These are phyloP conservation scores for Peromyscus maniculatus DNA, from an alignment of 2,113 vertebrate genomes.

Conservation along the genomic window DNA sequence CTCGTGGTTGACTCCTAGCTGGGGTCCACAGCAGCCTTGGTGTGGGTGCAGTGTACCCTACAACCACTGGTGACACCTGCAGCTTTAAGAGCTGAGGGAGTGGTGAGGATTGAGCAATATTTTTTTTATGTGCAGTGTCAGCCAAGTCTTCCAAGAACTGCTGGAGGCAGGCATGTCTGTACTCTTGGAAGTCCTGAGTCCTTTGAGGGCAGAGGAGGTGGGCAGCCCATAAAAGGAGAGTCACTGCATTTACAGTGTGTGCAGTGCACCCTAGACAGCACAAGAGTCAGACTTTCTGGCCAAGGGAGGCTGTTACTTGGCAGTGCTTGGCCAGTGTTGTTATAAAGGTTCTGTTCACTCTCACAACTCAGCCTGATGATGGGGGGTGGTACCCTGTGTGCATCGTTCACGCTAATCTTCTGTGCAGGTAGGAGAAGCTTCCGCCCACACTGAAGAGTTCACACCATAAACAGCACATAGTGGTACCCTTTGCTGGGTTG, in stretches of 20 bases:
- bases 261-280: neutral
- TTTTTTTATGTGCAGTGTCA: neutral
- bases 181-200: neutral
- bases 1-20: neutral
- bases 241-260: rapidly evolving
- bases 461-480: neutral
- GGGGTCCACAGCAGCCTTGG: neutral
- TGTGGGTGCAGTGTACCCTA: too few species aligned
- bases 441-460: neutral
- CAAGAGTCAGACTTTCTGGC: neutral
- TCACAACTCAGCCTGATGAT: neutral
- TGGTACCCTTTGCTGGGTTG: neutral
- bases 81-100: neutral
- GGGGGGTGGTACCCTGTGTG: neutral
- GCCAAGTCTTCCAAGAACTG: neutral
- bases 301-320: neutral
- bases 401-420: neutral
- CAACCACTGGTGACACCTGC: neutral
- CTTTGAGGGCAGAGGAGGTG: neutral
- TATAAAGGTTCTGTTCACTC: neutral
- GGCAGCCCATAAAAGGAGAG: neutral
- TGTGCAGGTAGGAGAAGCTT: neutral
- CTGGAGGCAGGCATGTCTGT: neutral
- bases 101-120: neutral
- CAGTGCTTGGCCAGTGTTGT: neutral